phyloP scores from a whole-genome alignment of 2,888 invertebrate species.

The Pristionchus mayeri region DNA sequence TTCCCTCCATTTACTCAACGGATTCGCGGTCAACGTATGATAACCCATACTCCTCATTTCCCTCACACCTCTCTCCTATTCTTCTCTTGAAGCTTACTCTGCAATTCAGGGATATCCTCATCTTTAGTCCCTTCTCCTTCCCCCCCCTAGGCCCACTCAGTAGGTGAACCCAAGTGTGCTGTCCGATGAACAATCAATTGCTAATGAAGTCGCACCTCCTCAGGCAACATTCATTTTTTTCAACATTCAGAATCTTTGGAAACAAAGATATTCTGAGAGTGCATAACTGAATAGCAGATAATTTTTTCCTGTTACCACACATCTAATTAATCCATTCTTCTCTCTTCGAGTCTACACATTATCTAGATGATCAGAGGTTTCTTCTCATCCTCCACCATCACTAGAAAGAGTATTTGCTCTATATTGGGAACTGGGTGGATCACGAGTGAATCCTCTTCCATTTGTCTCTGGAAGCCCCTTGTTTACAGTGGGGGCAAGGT shows the following conservation, averaged over 20 bases:
- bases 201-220: neutral
- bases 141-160: neutral
- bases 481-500: neutral
- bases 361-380: neutral
- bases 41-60: neutral
- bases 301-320: no score
- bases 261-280: neutral
- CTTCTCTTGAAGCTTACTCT: neutral
- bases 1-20: no score
- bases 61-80: neutral
- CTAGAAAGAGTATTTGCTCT: no score
- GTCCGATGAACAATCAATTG: no score
- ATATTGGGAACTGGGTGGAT: no score
- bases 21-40: no score
- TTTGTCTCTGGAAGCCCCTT: neutral
- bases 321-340: neutral
- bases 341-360: neutral
- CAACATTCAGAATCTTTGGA: neutral
- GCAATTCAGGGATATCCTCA: conserved; percentile 26
- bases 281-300: neutral
- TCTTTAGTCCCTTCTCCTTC: neutral
- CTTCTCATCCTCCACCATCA: no score
- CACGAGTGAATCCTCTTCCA: neutral
- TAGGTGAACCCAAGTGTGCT: neutral
- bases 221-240: no score